Evolutionary conservation across 37 sponge, comb jelly and placozoan species (phyloP).

Genomic region (Ephydatia muelleri): DNA sequence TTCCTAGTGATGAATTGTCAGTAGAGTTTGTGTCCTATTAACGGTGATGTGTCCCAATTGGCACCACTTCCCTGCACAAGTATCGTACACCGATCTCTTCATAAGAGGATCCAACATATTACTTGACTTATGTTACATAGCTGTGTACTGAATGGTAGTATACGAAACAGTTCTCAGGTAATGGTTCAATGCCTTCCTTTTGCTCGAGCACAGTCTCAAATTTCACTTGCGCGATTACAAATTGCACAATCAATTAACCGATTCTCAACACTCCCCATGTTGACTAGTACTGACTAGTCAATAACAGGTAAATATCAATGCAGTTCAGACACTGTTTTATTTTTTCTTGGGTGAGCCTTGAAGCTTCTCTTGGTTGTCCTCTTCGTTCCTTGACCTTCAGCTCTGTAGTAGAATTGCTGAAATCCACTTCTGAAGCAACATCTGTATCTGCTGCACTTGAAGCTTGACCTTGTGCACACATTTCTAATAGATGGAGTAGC

Average conservation of each 20-base stretch:
- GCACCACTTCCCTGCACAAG: too few species aligned
- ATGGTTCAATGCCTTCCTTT: too few species aligned
- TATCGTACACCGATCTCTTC: too few species aligned
- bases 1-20: too few species aligned
- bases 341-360: background rate
- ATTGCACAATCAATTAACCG: background rate
- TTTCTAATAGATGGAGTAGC: conserved; percentile 22
- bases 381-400: background rate
- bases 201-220: too few species aligned
- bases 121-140: too few species aligned
- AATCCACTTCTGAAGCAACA: background rate
- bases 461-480: background rate
- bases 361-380: background rate
- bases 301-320: background rate
- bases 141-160: too few species aligned
- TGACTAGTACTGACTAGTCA: background rate
- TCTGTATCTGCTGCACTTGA: background rate
- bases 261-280: background rate
- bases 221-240: too few species aligned
- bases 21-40: too few species aligned
- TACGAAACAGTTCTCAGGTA: too few species aligned
- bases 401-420: background rate
- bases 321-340: background rate
- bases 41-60: too few species aligned
- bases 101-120: too few species aligned